Evolutionary conservation across 2,888 invertebrate species (phyloP), one percentile per base, ranked within the genome.

Genomic region (Drosophila mercatorum): DNA sequence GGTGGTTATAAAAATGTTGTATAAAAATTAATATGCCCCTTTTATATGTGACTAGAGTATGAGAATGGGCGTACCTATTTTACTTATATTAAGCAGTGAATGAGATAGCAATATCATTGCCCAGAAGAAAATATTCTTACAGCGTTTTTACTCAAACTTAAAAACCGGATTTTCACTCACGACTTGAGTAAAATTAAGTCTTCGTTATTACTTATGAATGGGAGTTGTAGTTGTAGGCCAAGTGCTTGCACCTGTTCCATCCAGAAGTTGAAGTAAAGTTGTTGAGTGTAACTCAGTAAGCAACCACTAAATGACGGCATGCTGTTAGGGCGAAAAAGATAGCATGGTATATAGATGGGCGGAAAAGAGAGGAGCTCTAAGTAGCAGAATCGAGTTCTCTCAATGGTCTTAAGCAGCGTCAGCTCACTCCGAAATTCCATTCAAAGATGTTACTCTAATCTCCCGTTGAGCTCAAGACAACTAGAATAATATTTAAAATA

Each of bases 121-220:
- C 38, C 67, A 68, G 55, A 14, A 26, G 66, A 36, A 66, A 65
- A 68, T 47, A 72, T 79, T 78, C 79, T 70, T 71, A 59, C 26
- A 12, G 34, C 43, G 68, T 38, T 73, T 75, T 58, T 64, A 75
- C 80, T 80, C 80, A 80, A 80, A 58, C 28, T 28, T 11, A 58
- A 74, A 68, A 74, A 80, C 77, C 76, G 75, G 75, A 68, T 78
- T 63, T 67, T 59, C 55, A 64, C 72, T 72, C 72, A 69, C 62
- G 65, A 55, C 69, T 75, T 71, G 72, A 67, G 79, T 69, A 38
- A 31, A 75, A 65, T 58, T 40, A 59, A 49, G 60, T 62, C 53
- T 57, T 55, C 47, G 53, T 60, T 36, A 55, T 47, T 70, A 75
- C 75, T 81, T 81, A 81, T 81, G 80, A 81, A 81, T 81, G 80